These are phyloP conservation scores for Procavia capensis DNA, from an alignment of 2,113 vertebrate genomes.

Conservation along the genomic window DNA sequence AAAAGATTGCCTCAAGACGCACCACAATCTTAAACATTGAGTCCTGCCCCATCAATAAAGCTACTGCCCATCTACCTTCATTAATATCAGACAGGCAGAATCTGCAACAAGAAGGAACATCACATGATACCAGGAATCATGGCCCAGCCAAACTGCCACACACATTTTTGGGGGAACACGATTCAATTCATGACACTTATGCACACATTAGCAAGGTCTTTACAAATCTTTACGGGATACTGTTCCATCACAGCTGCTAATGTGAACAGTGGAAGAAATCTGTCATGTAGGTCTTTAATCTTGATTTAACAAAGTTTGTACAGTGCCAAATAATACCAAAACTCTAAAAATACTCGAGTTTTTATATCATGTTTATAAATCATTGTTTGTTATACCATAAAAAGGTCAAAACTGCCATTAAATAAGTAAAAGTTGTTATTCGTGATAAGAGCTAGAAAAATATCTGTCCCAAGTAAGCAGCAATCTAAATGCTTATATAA, in stretches of 20 bases:
- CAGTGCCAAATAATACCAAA: slow-evolving; percentile 86
- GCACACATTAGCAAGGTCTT: slow-evolving; percentile 56
- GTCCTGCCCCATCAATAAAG: too few species aligned
- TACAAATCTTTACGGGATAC: slow-evolving; percentile 52
- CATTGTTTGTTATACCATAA: slow-evolving; percentile 73
- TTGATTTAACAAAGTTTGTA: slow-evolving; percentile 80
- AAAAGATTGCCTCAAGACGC: too few species aligned
- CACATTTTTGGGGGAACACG: too few species aligned
- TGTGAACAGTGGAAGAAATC: slow-evolving; percentile 70
- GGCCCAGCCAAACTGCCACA: too few species aligned
- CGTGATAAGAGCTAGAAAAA: slow-evolving; percentile 74
- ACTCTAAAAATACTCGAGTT: slow-evolving; percentile 84
- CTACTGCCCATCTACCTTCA: too few species aligned
- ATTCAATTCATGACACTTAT: too few species aligned
- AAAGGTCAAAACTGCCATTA: slow-evolving; percentile 79
- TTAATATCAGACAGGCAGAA: too few species aligned
- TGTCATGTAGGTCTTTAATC: slow-evolving; percentile 61
- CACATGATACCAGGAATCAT: too few species aligned
- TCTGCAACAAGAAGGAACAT: too few species aligned
- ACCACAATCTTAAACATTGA: too few species aligned
- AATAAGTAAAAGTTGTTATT: slow-evolving; percentile 79
- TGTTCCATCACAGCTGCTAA: slow-evolving; percentile 36
- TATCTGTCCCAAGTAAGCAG: slow-evolving; percentile 59
- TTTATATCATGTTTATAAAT: slow-evolving; percentile 74
- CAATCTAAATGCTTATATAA: background rate